These are phyloP conservation scores for Hydrozoanthus gracilis DNA, from an alignment of 92 coral and sea anemone species.

Conservation along the genomic window DNA sequence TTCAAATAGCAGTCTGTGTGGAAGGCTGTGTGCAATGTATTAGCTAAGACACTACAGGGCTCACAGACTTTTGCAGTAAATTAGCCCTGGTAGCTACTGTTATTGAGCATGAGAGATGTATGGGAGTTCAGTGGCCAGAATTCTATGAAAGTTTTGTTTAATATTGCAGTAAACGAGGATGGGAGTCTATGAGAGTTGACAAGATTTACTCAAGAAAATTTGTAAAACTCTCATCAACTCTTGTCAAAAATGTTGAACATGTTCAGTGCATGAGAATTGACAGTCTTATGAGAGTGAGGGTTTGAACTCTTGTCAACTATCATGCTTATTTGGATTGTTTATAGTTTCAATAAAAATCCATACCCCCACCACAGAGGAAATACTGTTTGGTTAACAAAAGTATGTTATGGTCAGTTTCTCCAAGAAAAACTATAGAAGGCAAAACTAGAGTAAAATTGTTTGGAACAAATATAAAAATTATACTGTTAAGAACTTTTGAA, in stretches of 20 bases:
- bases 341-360: conserved; percentile 1
- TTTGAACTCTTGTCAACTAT: not conserved
- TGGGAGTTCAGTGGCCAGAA: not conserved
- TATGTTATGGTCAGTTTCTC: conserved; percentile 4
- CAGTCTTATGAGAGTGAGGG: not conserved
- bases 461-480: too few species aligned
- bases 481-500: too few species aligned
- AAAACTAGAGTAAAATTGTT: not conserved
- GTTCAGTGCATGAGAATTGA: conserved; percentile 5
- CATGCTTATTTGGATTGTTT: not conserved
- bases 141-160: not conserved
- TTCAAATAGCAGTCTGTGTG: not conserved
- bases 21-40: conserved; percentile 4
- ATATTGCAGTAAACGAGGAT: conserved; percentile 3
- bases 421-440: not conserved
- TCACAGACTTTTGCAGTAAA: not conserved
- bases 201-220: not conserved
- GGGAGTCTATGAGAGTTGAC: not conserved
- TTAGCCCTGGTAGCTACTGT: not conserved
- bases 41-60: conserved; percentile 6
- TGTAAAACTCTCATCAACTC: conserved; percentile 3
- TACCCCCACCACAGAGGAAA: not conserved
- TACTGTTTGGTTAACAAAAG: not conserved
- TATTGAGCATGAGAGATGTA: not conserved
- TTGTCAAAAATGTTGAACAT: conserved; percentile 1